Conservation (phyloP, 2,888 invertebrate species). For the Criorhina ranunculi region DNA sequence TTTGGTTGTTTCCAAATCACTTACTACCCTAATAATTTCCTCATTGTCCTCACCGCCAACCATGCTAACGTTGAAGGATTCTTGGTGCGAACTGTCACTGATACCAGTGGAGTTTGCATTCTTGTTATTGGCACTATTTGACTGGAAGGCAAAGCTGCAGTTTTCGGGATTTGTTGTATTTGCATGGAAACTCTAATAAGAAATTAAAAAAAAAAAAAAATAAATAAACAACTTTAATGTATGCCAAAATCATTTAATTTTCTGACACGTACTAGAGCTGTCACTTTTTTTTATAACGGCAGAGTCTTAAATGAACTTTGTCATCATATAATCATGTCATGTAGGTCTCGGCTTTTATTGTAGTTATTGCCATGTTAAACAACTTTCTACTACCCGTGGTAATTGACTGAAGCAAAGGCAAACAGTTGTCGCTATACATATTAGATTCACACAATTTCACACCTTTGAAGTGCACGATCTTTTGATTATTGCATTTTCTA, state of each 20-base stretch:
- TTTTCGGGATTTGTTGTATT: constrained; percentile 79
- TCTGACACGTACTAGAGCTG: no score
- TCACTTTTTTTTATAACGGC: no score
- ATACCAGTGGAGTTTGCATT: constrained; percentile 82
- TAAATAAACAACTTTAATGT: no score
- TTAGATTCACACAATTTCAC: no score
- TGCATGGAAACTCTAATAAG: constrained; percentile 77
- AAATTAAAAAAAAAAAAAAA: not conserved
- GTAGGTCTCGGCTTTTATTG: no score
- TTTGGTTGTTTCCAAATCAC: constrained; percentile 89
- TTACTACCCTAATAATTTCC: constrained; percentile 86
- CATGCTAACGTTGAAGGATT: constrained; percentile 73
- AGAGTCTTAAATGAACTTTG: no score
- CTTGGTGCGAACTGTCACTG: constrained; percentile 78
- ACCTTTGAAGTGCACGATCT: not conserved
- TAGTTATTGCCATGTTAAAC: no score
- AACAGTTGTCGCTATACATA: no score
- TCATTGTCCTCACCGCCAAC: constrained; percentile 82
- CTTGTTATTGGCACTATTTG: constrained; percentile 77
- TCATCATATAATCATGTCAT: no score
- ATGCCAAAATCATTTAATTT: no score
- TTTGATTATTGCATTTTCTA: not conserved
- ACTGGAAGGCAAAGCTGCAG: constrained; percentile 79
- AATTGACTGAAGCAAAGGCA: no score
- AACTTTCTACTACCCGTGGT: no score